These are phyloP conservation scores for Cranoglanis bouderius DNA, from an alignment of 2,113 vertebrate species.

Conservation along the genomic window DNA sequence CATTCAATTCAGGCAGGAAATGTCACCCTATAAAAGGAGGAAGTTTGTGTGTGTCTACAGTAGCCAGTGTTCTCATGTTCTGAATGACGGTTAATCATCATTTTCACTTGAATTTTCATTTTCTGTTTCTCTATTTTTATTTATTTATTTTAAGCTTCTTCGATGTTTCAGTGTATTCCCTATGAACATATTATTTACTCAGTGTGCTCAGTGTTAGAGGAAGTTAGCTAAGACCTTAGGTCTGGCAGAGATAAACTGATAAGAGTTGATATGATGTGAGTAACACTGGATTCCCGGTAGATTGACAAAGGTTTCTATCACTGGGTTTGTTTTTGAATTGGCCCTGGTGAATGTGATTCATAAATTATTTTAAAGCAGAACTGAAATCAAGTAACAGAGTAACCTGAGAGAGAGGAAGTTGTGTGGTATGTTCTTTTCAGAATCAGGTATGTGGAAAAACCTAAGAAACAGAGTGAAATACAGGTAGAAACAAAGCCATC, in stretches of 20 bases:
- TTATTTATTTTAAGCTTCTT: neutral
- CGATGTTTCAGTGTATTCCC: neutral
- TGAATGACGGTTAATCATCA: neutral
- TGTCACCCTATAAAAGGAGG: neutral
- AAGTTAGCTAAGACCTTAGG: neutral
- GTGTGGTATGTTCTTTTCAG: neutral
- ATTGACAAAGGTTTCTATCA: neutral
- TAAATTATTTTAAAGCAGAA: neutral
- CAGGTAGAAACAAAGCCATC: neutral
- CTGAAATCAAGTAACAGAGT: neutral
- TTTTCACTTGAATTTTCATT: neutral
- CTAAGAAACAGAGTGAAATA: neutral
- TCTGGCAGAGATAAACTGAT: neutral
- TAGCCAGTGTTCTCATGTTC: neutral
- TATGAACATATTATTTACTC: neutral
- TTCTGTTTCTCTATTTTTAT: neutral
- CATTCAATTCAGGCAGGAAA: neutral
- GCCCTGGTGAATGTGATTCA: neutral
- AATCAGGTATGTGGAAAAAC: neutral
- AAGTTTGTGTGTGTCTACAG: neutral
- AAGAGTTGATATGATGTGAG: neutral
- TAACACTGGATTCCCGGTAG: neutral
- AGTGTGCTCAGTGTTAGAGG: neutral
- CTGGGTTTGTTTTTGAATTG: neutral
- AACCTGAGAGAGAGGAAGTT: neutral